Percentiles rank a stretch among this genome's conserved stretches.
Conservation (phyloP, 2,888 invertebrate species). For the Leptopilina drosophilae region DNA sequence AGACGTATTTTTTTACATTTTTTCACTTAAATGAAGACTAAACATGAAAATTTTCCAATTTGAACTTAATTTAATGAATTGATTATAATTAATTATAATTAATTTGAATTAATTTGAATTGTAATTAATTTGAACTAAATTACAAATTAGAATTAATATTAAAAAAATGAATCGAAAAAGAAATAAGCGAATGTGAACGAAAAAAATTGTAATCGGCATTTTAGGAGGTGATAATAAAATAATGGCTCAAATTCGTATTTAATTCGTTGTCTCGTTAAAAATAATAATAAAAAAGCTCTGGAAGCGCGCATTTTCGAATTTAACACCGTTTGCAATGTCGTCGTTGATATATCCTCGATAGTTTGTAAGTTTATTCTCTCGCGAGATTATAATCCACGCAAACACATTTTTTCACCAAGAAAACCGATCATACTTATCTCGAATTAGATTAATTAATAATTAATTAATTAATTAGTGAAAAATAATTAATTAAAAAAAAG, state of each 20-base stretch:
- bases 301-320: constrained; percentile 43
- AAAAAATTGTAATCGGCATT: constrained; percentile 6
- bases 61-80: no score
- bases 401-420: constrained; percentile 25
- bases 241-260: constrained; percentile 41
- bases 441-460: constrained; percentile 24
- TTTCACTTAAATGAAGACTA: no score
- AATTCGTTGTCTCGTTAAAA: constrained; percentile 44
- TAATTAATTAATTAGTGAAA: constrained; percentile 19
- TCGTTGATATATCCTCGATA: constrained; percentile 51
- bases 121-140: no score
- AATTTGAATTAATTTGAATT: no score
- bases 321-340: constrained; percentile 56
- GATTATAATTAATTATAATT: no score
- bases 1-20: no score
- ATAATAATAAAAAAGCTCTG: constrained; percentile 27
- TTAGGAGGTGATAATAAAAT: constrained; percentile 1
- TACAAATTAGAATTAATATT: no score
- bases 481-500: no score
- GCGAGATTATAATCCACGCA: constrained; percentile 19
- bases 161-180: not conserved
- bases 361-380: constrained; percentile 19
- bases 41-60: no score
- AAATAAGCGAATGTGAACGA: not conserved
- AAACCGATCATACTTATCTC: constrained; percentile 29